These are phyloP conservation scores for Drosophila subpulchrella DNA, from an alignment of 1,140 invertebrate species.

Conservation along the genomic window DNA sequence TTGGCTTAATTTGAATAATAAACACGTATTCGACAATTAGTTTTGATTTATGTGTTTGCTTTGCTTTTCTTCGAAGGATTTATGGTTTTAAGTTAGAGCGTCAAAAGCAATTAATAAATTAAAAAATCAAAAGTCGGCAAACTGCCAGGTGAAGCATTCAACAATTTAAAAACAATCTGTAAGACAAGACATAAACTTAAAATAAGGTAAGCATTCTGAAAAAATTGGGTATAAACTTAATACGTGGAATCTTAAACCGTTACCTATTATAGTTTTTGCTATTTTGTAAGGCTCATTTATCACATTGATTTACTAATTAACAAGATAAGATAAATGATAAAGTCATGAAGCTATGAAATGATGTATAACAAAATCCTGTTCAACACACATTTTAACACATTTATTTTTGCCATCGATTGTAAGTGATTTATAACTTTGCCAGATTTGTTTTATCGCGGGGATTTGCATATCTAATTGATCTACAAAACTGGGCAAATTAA, in stretches of 20 bases:
- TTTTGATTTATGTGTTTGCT: neutral
- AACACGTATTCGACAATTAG: neutral
- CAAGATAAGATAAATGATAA: slow-evolving; percentile 17
- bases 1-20: neutral
- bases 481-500: slow-evolving; percentile 45
- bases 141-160: neutral
- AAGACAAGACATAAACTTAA: neutral
- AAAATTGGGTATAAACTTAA: neutral
- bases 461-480: slow-evolving; percentile 61
- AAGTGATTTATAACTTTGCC: slow-evolving; percentile 19
- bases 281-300: neutral
- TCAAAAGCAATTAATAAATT: neutral
- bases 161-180: neutral
- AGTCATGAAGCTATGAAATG: slow-evolving; percentile 4
- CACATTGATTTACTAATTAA: slow-evolving; percentile 11
- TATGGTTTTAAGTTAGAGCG: neutral
- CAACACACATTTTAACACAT: slow-evolving; percentile 2
- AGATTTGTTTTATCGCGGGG: slow-evolving; percentile 23
- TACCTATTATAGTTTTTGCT: neutral
- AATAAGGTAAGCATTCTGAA: neutral
- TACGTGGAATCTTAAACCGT: neutral
- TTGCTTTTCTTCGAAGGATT: neutral
- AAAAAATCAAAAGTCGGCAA: neutral
- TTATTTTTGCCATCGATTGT: slow-evolving; percentile 9
- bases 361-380: slow-evolving; percentile 5